Conservation (phyloP, 1,140 invertebrate species). For the Lerema accius region DNA sequence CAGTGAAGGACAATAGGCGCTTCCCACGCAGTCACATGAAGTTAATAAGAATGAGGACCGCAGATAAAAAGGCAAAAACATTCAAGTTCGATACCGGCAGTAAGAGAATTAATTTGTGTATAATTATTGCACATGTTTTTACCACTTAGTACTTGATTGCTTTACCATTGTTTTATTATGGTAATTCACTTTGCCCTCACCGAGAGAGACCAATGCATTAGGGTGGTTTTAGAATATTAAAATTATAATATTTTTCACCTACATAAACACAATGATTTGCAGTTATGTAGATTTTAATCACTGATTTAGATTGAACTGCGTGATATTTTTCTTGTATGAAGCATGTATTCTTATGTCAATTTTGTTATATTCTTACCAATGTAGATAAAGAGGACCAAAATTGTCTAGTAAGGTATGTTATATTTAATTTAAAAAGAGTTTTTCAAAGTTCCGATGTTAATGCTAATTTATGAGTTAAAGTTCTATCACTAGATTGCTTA, state of each 20-base stretch:
- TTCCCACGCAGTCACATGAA: conserved; percentile 79
- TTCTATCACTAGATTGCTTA: background rate
- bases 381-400: conserved; percentile 5
- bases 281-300: background rate
- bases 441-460: background rate
- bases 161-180: conserved; percentile 44
- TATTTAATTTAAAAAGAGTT: background rate
- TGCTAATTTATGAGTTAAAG: background rate
- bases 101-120: conserved; percentile 64
- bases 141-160: conserved; percentile 53
- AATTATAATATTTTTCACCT: background rate
- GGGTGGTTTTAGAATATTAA: background rate
- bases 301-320: background rate
- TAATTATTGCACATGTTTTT: conserved; percentile 57
- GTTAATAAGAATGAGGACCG: conserved; percentile 82
- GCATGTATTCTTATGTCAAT: conserved; percentile 2
- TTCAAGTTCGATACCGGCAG: conserved; percentile 84
- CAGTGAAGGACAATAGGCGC: conserved; percentile 69
- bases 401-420: background rate
- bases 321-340: background rate
- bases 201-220: conserved; percentile 9
- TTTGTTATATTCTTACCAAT: conserved; percentile 3
- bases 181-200: conserved; percentile 24
- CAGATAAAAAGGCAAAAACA: conserved; percentile 82
- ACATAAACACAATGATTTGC: background rate